Conservation (phyloP, 1,140 invertebrate species). For the Papilio aristodemus region DNA sequence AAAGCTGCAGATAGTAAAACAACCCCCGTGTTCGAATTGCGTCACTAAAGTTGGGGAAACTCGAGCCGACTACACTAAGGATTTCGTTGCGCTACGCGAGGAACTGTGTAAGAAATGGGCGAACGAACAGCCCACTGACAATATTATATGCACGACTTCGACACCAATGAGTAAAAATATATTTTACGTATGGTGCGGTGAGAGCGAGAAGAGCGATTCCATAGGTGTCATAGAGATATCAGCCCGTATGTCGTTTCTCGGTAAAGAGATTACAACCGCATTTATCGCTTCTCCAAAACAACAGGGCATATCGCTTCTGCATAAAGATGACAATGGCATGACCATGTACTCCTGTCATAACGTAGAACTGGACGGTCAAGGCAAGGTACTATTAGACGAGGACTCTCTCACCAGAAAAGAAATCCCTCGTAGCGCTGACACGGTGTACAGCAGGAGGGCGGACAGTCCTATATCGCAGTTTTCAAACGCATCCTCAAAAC, state of each 20-base stretch:
- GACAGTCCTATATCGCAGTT: slow-evolving; percentile 57
- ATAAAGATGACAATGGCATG: slow-evolving; percentile 68
- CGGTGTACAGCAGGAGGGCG: slow-evolving; percentile 40
- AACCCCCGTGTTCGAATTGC: slow-evolving; percentile 66
- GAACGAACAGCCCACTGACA: slow-evolving; percentile 63
- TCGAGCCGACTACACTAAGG: slow-evolving; percentile 62
- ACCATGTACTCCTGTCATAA: slow-evolving; percentile 70
- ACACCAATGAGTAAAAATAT: slow-evolving; percentile 65
- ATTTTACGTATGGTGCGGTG: slow-evolving; percentile 64
- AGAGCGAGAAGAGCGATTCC: slow-evolving; percentile 53
- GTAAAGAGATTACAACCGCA: slow-evolving; percentile 72
- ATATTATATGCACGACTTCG: slow-evolving; percentile 69
- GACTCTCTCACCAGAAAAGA: slow-evolving; percentile 54
- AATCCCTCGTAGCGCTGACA: slow-evolving; percentile 36
- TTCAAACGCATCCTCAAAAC: slow-evolving; percentile 45
- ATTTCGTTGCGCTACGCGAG: slow-evolving; percentile 58
- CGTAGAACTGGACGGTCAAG: slow-evolving; percentile 71
- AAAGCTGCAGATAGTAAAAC: slow-evolving; percentile 57
- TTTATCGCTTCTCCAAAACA: slow-evolving; percentile 59
- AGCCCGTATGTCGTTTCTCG: slow-evolving; percentile 68
- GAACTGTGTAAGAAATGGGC: slow-evolving; percentile 69
- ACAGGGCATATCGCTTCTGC: slow-evolving; percentile 54
- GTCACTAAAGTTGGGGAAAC: slow-evolving; percentile 67
- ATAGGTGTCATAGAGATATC: slow-evolving; percentile 71
- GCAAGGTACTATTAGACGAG: slow-evolving; percentile 72